These are phyloP conservation scores for Anthophora plumipes DNA, from an alignment of 2,888 invertebrate genomes.

Conservation along the genomic window DNA sequence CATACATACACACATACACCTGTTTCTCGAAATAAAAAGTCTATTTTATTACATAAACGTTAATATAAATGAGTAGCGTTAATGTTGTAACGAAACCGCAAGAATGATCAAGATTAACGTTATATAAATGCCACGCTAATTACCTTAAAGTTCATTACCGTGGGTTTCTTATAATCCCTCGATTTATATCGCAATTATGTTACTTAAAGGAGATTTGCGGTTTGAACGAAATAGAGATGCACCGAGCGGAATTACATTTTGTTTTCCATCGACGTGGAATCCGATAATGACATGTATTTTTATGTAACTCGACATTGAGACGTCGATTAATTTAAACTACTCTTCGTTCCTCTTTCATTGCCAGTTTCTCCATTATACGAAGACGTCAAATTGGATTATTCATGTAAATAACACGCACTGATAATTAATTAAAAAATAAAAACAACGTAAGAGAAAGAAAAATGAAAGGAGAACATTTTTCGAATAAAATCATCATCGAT, in stretches of 20 bases:
- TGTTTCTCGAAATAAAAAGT: conserved; percentile 27
- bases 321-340: neutral
- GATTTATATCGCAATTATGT: conserved; percentile 2
- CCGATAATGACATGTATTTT: conserved; percentile 7
- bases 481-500: neutral
- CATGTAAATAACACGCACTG: neutral
- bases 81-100: neutral
- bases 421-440: neutral
- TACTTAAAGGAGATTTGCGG: neutral
- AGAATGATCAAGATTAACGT: neutral
- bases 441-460: neutral
- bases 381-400: neutral
- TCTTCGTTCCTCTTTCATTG: neutral
- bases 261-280: neutral
- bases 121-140: conserved; percentile 14
- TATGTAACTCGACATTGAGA: conserved; percentile 37
- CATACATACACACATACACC: neutral
- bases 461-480: no score
- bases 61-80: neutral
- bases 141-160: conserved; percentile 1
- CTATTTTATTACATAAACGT: conserved; percentile 24
- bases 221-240: conserved; percentile 25
- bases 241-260: conserved; percentile 1
- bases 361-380: neutral
- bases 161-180: neutral